Evolutionary conservation across 1,140 invertebrate species (phyloP).

Genomic region (Ips typographus): DNA sequence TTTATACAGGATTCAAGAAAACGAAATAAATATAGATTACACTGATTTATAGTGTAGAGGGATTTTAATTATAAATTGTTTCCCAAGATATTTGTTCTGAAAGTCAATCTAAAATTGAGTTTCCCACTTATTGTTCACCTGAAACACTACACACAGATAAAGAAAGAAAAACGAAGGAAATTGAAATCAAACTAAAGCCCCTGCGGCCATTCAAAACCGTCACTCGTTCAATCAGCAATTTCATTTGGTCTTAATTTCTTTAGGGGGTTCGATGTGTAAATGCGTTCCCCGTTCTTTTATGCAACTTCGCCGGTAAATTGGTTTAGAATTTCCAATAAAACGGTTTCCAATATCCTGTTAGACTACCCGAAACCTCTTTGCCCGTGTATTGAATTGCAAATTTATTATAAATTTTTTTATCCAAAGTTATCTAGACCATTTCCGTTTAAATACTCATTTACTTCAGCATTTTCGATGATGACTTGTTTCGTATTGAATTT

Average conservation of each 20-base stretch:
- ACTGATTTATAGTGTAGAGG: too few species aligned
- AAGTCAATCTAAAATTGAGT: too few species aligned
- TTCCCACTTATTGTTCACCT: too few species aligned
- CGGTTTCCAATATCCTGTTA: slow-evolving; percentile 23
- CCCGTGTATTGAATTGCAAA: slow-evolving; percentile 7
- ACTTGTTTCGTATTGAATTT: too few species aligned
- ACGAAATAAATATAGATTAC: background rate
- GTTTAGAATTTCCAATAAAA: slow-evolving; percentile 17
- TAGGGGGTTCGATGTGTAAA: slow-evolving; percentile 11
- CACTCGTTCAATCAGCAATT: slow-evolving; percentile 15
- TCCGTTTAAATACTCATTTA: background rate
- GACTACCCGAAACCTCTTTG: slow-evolving; percentile 8
- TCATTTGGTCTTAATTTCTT: slow-evolving; percentile 12
- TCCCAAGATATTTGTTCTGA: too few species aligned
- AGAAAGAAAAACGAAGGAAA: background rate
- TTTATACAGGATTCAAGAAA: background rate
- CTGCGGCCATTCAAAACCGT: background rate
- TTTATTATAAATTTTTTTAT: slow-evolving; percentile 11
- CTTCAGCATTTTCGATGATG: background rate
- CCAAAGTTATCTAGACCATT: background rate
- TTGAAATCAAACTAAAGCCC: background rate
- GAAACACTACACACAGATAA: background rate
- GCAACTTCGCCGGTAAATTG: slow-evolving; percentile 9
- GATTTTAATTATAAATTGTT: too few species aligned
- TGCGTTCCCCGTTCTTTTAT: slow-evolving; percentile 13